These are phyloP conservation scores for Ammodytes dubius DNA, from an alignment of 2,113 vertebrate species.

Conservation along the genomic window DNA sequence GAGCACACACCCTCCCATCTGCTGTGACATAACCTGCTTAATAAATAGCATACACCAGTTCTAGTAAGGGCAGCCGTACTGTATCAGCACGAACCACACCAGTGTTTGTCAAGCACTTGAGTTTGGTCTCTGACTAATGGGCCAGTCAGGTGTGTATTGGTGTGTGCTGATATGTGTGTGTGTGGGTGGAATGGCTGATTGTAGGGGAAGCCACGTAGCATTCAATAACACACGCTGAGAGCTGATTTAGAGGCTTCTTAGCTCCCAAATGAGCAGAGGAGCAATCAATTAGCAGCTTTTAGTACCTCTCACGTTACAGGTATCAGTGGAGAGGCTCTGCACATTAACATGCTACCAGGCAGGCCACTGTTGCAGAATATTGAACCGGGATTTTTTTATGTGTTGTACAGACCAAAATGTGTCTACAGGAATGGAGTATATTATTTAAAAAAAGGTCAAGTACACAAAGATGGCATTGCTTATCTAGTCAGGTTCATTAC, in stretches of 20 bases:
- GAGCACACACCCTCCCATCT: slow-evolving; percentile 60
- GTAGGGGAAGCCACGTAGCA: slow-evolving; percentile 30
- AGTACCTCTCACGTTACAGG: slow-evolving; percentile 29
- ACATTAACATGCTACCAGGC: background rate
- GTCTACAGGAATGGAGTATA: background rate
- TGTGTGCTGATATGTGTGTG: slow-evolving; percentile 8
- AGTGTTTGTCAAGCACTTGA: slow-evolving; percentile 55
- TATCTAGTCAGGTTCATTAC: background rate
- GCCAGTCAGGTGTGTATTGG: slow-evolving; percentile 42
- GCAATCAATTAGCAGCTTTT: slow-evolving; percentile 41
- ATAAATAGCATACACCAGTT: slow-evolving; percentile 64
- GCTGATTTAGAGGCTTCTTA: slow-evolving; percentile 37
- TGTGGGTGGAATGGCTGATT: slow-evolving; percentile 7
- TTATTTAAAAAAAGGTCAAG: background rate
- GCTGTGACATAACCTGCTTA: slow-evolving; percentile 72
- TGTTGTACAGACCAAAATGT: background rate
- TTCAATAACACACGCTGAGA: slow-evolving; percentile 13
- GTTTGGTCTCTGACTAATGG: slow-evolving; percentile 70
- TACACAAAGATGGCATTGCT: no score
- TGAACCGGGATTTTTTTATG: no score
- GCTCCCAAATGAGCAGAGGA: slow-evolving; percentile 44
- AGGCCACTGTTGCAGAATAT: background rate
- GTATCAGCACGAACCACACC: slow-evolving; percentile 76
- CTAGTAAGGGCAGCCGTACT: slow-evolving; percentile 36
- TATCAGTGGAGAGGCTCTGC: background rate